Evolutionary conservation across 2,113 vertebrate genomes (phyloP).

Genomic region (Sylvicapra grimmia): DNA sequence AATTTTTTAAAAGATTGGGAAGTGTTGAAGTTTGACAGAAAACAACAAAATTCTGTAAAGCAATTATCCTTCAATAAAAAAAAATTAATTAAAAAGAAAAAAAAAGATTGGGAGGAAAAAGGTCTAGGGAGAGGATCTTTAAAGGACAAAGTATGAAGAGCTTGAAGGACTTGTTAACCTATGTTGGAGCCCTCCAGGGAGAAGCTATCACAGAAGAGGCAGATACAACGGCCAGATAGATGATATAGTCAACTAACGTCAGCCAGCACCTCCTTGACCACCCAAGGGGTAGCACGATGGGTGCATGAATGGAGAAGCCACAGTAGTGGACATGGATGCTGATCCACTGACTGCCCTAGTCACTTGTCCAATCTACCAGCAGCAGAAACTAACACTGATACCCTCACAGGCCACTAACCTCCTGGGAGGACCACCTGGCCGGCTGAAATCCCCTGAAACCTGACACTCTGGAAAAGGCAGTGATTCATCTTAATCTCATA

Average conservation of each 20-base stretch:
- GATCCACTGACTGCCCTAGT: background rate
- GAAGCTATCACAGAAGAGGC: background rate
- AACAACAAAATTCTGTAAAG: background rate
- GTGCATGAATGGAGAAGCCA: background rate
- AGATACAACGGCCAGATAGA: background rate
- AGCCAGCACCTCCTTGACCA: background rate
- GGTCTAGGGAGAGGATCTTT: background rate
- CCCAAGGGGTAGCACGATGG: background rate
- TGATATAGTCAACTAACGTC: background rate
- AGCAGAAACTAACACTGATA: background rate
- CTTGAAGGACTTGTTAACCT: background rate
- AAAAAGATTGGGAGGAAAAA: background rate
- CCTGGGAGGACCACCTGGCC: background rate
- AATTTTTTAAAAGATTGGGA: background rate
- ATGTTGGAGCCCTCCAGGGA: background rate
- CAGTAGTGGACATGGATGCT: background rate
- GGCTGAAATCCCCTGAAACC: background rate
- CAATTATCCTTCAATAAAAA: background rate
- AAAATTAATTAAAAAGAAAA: background rate
- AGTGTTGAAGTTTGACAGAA: background rate
- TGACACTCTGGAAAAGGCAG: background rate
- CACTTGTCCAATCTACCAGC: background rate
- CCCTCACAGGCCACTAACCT: background rate
- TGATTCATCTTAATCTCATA: background rate
- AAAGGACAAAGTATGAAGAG: background rate